Percentiles rank a stretch among this genome's conserved stretches.
Conservation (phyloP, 2,113 vertebrate species). For the Protobothrops mucrosquamatus region DNA sequence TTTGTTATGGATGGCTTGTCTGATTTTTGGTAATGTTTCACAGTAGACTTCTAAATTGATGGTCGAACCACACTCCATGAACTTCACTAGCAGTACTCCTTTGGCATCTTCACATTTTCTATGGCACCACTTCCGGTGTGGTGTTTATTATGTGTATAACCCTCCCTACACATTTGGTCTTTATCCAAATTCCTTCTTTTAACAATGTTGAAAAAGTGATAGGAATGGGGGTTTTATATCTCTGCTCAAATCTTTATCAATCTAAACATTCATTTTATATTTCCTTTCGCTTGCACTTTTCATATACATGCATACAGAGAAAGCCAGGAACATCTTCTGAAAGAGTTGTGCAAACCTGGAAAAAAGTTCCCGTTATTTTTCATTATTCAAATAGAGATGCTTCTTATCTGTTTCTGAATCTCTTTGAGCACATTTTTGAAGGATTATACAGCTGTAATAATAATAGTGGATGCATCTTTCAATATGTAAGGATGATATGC, state of each 20-base stretch:
- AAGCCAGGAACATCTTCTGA: not conserved
- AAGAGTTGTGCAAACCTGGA: not conserved
- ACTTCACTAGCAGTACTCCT: too few relatives aligned
- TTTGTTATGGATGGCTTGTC: too few relatives aligned
- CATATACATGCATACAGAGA: not conserved
- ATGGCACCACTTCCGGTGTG: too few relatives aligned
- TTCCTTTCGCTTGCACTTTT: not conserved
- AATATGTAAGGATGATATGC: not conserved
- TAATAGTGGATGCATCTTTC: not conserved
- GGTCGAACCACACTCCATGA: too few relatives aligned
- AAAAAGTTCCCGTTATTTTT: not conserved
- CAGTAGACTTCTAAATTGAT: too few relatives aligned
- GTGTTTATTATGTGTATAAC: not conserved
- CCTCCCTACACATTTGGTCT: not conserved
- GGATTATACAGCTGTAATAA: not conserved
- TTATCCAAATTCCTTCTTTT: not conserved
- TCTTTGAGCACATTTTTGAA: not conserved
- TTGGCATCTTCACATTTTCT: too few relatives aligned
- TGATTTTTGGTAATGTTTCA: too few relatives aligned
- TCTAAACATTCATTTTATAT: not conserved
- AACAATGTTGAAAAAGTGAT: not conserved
- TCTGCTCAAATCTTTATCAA: not conserved
- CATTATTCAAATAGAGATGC: not conserved
- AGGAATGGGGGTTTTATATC: not conserved
- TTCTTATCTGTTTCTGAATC: not conserved